Evolutionary conservation across 2,797 vertebrate species (phyloP).

Genomic region (Cryptoprocta ferox): DNA sequence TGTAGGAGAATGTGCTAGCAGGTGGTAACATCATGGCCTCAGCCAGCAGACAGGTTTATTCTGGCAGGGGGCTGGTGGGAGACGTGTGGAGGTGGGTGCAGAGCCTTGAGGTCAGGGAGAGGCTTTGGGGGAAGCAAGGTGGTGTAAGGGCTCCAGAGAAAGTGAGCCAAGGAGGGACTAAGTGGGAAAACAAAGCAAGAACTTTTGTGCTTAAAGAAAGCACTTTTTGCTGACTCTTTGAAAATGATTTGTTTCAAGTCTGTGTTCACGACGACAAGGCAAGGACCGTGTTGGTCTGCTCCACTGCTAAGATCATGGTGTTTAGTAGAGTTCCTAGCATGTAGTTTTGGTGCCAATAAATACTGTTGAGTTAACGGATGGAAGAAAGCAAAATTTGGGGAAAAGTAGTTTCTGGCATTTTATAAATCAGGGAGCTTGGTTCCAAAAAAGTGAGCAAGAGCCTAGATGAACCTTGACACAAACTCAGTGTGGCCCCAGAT

Average conservation of each 20-base stretch:
- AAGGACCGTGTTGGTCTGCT: neutral
- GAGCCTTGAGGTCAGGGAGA: neutral
- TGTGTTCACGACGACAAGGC: neutral
- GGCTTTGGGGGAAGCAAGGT: neutral
- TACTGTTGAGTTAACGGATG: neutral
- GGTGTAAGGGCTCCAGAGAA: neutral
- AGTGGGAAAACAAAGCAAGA: neutral
- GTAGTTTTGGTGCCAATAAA: neutral
- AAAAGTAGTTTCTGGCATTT: neutral
- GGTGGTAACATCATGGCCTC: neutral
- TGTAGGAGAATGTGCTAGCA: neutral
- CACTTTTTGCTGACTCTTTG: neutral
- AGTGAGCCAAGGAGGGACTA: neutral
- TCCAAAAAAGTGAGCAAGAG: neutral
- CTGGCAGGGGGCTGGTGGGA: neutral
- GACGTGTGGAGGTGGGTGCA: neutral
- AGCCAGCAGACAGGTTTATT: neutral
- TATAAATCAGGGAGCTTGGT: neutral
- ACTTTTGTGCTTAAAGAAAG: neutral
- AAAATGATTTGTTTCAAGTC: neutral
- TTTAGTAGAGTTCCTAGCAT: neutral
- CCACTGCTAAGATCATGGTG: neutral
- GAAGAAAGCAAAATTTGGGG: neutral
- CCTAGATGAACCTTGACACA: neutral
- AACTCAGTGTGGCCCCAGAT: neutral